Conservation (phyloP, 2,113 vertebrate genomes). For the Cinclus cinclus region DNA sequence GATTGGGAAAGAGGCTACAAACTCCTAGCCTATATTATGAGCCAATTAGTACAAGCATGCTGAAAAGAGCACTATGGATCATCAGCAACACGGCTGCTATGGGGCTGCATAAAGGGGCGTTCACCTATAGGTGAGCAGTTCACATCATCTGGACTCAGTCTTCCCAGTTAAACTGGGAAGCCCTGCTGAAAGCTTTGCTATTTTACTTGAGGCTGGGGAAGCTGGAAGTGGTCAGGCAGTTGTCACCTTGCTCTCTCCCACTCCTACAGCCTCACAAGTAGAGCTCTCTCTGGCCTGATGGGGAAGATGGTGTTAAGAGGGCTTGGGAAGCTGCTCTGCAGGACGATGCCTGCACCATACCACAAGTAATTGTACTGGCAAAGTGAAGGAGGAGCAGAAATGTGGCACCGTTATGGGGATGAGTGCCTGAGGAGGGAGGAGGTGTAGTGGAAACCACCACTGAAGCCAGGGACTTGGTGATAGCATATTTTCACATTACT, state of each 20-base stretch:
- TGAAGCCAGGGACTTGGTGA: not conserved
- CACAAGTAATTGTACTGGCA: not conserved
- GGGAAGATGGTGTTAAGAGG: not conserved
- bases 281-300: not conserved
- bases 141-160: not conserved
- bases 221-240: not conserved
- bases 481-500: not conserved
- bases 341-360: not conserved
- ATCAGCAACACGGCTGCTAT: not conserved
- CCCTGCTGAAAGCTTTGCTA: not conserved
- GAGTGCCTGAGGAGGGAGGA: not conserved
- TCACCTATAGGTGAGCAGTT: not conserved
- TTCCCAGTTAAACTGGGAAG: not conserved
- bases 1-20: not conserved
- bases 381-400: not conserved
- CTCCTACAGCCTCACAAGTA: not conserved
- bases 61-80: not conserved
- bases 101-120: not conserved
- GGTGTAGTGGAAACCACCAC: not conserved
- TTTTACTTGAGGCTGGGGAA: not conserved
- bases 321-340: not conserved
- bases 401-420: rapidly evolving
- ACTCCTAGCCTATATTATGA: not conserved
- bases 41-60: not conserved
- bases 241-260: not conserved